Evolutionary conservation across 2,113 vertebrate genomes (phyloP).

Genomic region (Romanogobio albipinnatus): DNA sequence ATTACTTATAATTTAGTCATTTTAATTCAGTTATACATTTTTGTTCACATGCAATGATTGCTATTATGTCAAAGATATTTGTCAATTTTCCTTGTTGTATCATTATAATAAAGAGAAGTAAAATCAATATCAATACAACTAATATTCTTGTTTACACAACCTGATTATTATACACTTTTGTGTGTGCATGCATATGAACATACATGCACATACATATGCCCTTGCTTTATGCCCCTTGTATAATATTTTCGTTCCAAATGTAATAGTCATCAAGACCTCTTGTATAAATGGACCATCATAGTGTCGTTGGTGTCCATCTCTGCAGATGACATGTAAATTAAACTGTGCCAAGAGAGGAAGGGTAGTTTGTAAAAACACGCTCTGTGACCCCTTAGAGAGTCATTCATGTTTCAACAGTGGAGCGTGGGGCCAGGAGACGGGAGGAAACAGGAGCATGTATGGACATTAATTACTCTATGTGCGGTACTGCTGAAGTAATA

Average conservation of each 20-base stretch:
- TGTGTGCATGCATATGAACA: not conserved
- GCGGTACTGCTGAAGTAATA: slow-evolving; percentile 66
- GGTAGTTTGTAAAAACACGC: slow-evolving; percentile 63
- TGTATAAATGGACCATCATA: slow-evolving; percentile 42
- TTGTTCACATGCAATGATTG: not conserved
- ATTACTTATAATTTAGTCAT: too few species aligned
- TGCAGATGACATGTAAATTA: slow-evolving; percentile 61
- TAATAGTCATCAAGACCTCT: slow-evolving; percentile 33
- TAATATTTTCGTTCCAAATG: slow-evolving; percentile 25
- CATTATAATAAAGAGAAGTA: not conserved
- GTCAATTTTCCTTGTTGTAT: not conserved
- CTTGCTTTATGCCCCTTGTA: not conserved
- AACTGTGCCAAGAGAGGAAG: slow-evolving; percentile 62
- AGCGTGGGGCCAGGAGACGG: slow-evolving; percentile 51
- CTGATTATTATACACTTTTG: not conserved
- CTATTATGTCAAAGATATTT: slow-evolving; percentile 3
- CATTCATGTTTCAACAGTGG: slow-evolving; percentile 71
- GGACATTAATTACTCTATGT: slow-evolving; percentile 71
- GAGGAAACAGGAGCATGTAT: slow-evolving; percentile 70
- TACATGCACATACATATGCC: not conserved
- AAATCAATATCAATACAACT: not conserved
- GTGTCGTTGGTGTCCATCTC: slow-evolving; percentile 52
- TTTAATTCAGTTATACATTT: not conserved
- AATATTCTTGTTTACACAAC: not conserved
- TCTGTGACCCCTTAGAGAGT: slow-evolving; percentile 63